Evolutionary conservation across 2,113 vertebrate genomes (phyloP), one percentile per base, ranked within the genome.

Genomic region (Odocoileus virginianus): DNA sequence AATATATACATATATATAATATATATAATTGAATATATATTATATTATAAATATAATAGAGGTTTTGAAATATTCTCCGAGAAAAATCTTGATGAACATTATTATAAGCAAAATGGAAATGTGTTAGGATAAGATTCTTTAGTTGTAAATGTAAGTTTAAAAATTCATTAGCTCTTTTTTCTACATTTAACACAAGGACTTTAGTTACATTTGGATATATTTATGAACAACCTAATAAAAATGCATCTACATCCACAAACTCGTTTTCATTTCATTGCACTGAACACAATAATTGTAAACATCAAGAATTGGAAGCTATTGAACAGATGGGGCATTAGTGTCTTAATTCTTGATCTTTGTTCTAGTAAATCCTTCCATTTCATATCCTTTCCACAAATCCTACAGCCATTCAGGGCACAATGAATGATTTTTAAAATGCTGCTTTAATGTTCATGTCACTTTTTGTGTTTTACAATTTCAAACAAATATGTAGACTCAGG

Each of bases 311-410:
- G 95, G 97, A 98, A 99, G 98, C 98, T 98, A 89, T 90, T 91
- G 98, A 99, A 98, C 99, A 99, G 99, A 99, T 99, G 99, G 96
- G 99, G 98, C 98, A 98, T 98, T 98, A 97, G 76, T 96, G 98
- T 98, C 98, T 99, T 98, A 99, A 98, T 99, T 98, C 98, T 98
- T 97, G 92, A 98, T 98, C 98, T 98, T 98, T 93, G 90, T 98
- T 98, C 97, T 96, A 97, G 97, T 98, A 99, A 99, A 99, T 99
- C 99, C 98, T 98, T 84, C 94, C 82, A 30, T 98, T 98, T 98
- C 98, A 98, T 98, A 98, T 97, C 97, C 96, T 98, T 97, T 98
- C 98, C 98, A 98, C 98, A 99, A 99, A 99, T 98, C 98, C 97
- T 95, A 96, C 91, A 97, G 91, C 97, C 98, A 98, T 98, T 97